Base-by-base conservation (phyloP, 2,888 invertebrate species). In the Heliconius sara region DNA sequence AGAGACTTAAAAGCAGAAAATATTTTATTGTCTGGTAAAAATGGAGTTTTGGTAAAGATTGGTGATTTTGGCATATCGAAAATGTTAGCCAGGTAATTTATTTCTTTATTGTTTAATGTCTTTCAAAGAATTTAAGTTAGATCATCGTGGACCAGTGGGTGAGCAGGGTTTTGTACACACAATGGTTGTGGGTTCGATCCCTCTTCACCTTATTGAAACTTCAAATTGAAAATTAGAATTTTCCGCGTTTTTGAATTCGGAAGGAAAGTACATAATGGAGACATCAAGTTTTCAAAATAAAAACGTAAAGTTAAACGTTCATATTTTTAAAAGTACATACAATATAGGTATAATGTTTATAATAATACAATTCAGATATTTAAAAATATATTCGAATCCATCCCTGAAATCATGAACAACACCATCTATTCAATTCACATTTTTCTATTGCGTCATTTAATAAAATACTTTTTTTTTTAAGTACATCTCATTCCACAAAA, bases 51-150 rank as follows among this genome's bases (percentile, higher is more conserved):
- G 16, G 96, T 98, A 1, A 98, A 98, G 93, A 97, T 98, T 84
- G 97, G 97, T 0, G 98, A 98, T 88, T 98, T 98, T 91, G 98
- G 98, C 34, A 97, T 98, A 84, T 98, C 98, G 0, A 98, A 97
- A 94, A 96, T 96, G 87, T 91, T 97, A 77, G 91, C 94, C 73
- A 97, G 96, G 96, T 96, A 89, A 84, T 57, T 79, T 65, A 25
- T 43, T 65, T 25, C n/a, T 5, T 66, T 76, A 22, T 68, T 3
- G 7, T 39, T 70, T 39, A 39, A n/a, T 39, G n/a, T 39, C 6
- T 65, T 13, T 65, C 4, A 25, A 65, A 25, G 25, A 5, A 16
- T 27, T 27, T 27, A 27, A 2, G 27, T 27, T 13, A 13, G 16
- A 12, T 25, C 16, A 65, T 13, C 5, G 16, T 13, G 4, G 13